These are phyloP conservation scores for Diorhabda sublineata DNA, from an alignment of 1,140 invertebrate species.

Conservation along the genomic window DNA sequence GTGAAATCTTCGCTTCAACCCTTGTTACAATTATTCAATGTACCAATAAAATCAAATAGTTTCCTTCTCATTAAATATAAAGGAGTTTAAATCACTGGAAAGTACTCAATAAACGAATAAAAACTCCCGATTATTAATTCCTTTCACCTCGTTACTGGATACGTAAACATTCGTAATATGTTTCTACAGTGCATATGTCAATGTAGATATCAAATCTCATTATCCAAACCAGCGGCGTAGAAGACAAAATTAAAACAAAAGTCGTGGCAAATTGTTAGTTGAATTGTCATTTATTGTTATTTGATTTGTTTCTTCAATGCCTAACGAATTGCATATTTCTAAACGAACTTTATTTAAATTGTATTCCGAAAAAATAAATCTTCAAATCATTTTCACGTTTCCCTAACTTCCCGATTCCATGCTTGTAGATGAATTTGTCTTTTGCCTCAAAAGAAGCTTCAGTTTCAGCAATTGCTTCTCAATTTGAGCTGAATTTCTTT, in stretches of 20 bases:
- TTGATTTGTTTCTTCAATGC: background rate
- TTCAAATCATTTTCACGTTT: background rate
- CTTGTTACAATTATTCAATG: conserved; percentile 1
- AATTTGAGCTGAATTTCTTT: too few species aligned
- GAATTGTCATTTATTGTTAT: background rate
- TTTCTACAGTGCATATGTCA: background rate
- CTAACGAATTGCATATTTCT: background rate
- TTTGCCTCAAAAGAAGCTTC: too few species aligned
- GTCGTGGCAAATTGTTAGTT: background rate
- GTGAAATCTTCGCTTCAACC: conserved; percentile 3
- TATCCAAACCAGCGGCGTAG: background rate
- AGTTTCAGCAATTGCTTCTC: too few species aligned
- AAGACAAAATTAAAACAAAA: background rate
- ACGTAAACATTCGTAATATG: background rate
- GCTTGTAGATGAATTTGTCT: too few species aligned
- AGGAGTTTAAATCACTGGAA: background rate
- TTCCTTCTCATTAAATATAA: background rate
- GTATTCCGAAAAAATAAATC: background rate
- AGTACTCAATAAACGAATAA: conserved; percentile 1
- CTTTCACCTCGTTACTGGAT: background rate
- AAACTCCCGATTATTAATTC: background rate
- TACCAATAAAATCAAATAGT: background rate
- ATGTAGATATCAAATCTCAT: background rate
- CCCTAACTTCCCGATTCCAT: background rate
- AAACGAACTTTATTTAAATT: background rate